Evolutionary conservation across 2,113 vertebrate genomes (phyloP).

Genomic region (Carettochelys insculpta): DNA sequence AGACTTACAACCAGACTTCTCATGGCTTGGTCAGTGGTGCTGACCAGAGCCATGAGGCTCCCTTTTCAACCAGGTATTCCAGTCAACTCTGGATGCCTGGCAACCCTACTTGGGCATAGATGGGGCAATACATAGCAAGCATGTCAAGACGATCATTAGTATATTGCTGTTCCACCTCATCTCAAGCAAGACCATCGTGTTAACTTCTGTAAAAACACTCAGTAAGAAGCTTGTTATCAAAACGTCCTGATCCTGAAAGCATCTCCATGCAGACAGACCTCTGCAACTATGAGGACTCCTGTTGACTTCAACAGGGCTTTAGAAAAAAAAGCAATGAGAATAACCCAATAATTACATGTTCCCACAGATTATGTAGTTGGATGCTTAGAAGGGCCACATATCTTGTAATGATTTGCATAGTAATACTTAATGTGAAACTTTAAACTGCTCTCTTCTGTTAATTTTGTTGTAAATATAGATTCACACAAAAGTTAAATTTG

Average conservation of each 20-base stretch:
- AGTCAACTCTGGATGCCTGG: too few relatives aligned
- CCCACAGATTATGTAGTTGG: neutral
- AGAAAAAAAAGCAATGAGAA: neutral
- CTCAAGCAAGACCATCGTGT: too few relatives aligned
- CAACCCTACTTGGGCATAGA: neutral
- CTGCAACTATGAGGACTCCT: neutral
- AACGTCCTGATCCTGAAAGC: neutral
- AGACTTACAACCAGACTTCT: too few relatives aligned
- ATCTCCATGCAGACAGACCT: neutral
- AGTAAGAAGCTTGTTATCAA: too few relatives aligned
- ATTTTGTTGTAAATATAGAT: neutral
- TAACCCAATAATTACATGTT: neutral
- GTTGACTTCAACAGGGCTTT: neutral
- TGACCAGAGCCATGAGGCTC: too few relatives aligned
- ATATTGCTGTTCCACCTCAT: too few relatives aligned
- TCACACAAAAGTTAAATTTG: neutral
- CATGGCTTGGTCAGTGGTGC: too few relatives aligned
- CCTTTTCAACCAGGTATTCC: too few relatives aligned
- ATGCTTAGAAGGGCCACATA: neutral
- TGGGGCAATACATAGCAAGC: constrained; percentile 8
- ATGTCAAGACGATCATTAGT: neutral
- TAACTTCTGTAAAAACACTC: too few relatives aligned
- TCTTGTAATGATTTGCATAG: neutral
- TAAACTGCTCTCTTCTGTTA: neutral
- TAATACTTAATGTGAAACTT: neutral